phyloP scores from a whole-genome alignment of 1,140 invertebrate genomes.

The Aphaenogaster floridana region DNA sequence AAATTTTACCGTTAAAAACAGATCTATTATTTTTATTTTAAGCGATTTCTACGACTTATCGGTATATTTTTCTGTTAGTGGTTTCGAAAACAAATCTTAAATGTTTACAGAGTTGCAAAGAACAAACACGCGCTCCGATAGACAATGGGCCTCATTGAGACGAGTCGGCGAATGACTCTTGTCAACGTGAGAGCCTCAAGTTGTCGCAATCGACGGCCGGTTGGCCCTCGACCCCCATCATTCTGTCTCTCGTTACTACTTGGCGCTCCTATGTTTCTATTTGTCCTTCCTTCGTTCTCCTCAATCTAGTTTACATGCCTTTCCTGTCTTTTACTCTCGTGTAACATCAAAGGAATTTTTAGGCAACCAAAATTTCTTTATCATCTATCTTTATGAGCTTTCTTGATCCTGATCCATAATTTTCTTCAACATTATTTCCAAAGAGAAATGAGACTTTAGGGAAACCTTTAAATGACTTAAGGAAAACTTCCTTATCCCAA shows the following conservation, averaged over 20 bases:
- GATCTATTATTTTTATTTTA: neutral
- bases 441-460: no score
- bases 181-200: constrained; percentile 73
- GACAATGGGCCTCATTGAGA: constrained; percentile 70
- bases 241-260: constrained; percentile 5
- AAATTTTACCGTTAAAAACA: neutral
- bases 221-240: constrained; percentile 46
- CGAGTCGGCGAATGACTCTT: constrained; percentile 46
- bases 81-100: constrained; percentile 23
- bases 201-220: constrained; percentile 65
- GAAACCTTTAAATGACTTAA: no score
- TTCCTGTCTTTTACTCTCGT: neutral
- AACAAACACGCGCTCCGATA: constrained; percentile 42
- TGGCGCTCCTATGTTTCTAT: constrained; percentile 31
- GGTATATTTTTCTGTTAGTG: neutral
- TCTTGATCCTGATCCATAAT: neutral
- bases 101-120: constrained; percentile 44
- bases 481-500: neutral
- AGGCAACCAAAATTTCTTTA: neutral
- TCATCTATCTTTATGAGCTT: neutral
- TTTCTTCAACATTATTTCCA: neutral
- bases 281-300: neutral
- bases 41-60: neutral
- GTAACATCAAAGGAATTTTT: neutral
- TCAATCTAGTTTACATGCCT: neutral